Conservation (phyloP, 1,140 invertebrate species). For the Whitmania pigra region DNA sequence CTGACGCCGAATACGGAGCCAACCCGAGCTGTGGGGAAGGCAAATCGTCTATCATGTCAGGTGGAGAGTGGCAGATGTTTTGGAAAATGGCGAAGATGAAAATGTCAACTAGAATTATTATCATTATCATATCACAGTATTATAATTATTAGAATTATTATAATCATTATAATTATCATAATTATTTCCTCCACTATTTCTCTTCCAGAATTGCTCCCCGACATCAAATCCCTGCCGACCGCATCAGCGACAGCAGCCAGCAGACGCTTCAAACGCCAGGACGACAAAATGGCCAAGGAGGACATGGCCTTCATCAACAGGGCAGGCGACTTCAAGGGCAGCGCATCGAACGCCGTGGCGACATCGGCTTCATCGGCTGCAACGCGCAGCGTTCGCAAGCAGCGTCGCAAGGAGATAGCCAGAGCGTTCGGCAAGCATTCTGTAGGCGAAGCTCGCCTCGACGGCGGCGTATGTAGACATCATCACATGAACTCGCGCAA, state of each 20-base stretch:
- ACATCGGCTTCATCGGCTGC: neutral
- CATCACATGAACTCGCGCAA: slow-evolving; percentile 31
- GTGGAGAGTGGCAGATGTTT: neutral
- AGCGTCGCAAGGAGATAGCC: slow-evolving; percentile 38
- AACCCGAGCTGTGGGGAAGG: no score
- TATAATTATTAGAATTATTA: no score
- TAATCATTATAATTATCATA: neutral
- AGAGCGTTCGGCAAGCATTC: slow-evolving; percentile 37
- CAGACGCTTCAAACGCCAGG: slow-evolving; percentile 24
- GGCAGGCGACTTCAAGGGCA: slow-evolving; percentile 27
- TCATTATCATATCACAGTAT: no score
- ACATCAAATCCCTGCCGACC: neutral
- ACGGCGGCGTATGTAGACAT: slow-evolving; percentile 26
- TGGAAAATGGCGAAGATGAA: neutral
- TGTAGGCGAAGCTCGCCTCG: slow-evolving; percentile 27
- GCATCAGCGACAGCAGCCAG: neutral
- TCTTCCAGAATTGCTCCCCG: neutral
- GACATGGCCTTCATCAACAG: slow-evolving; percentile 33
- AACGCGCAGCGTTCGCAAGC: slow-evolving; percentile 29
- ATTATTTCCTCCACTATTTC: neutral
- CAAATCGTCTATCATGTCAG: no score
- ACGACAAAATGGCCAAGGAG: slow-evolving; percentile 34
- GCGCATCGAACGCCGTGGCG: slow-evolving; percentile 30
- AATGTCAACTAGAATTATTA: no score
- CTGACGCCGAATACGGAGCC: no score